A percentile compares a stretch with the other conserved stretches of the same genome.
Conservation (phyloP, 2,113 vertebrate genomes). For the Tiliqua scincoides region DNA sequence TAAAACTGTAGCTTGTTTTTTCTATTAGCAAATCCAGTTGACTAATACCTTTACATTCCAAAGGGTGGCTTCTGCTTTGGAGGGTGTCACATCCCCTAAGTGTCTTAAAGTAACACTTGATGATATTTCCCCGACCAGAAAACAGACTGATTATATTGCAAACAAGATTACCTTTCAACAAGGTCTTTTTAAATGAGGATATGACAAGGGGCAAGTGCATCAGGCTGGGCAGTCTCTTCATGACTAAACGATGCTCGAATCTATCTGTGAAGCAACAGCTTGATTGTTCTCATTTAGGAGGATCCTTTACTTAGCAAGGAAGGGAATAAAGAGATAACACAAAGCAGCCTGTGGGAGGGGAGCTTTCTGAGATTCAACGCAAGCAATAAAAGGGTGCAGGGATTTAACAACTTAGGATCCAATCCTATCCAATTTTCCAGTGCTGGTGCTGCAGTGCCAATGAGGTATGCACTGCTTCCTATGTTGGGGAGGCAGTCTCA, state of each 20-base stretch:
- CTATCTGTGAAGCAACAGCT: conserved; percentile 26
- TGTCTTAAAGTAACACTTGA: conserved; percentile 60
- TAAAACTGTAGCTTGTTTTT: accelerated
- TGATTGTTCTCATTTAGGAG: conserved; percentile 36
- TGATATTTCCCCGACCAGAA: conserved; percentile 69
- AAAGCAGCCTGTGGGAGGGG: conserved; percentile 46
- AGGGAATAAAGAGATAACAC: conserved; percentile 25
- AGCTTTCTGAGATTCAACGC: conserved; percentile 30
- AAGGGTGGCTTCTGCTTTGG: conserved; percentile 18
- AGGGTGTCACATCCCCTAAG: conserved; percentile 49
- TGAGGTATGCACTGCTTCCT: no score
- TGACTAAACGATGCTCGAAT: not conserved
- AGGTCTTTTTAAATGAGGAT: not conserved
- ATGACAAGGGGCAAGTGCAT: not conserved
- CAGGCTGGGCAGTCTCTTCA: not conserved
- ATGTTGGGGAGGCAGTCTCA: no score
- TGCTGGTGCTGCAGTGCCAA: no score
- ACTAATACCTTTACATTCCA: not conserved
- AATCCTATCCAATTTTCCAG: no score
- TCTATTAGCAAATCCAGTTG: not conserved
- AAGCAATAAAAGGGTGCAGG: conserved; percentile 38
- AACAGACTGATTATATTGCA: conserved; percentile 71
- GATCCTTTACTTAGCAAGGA: conserved; percentile 13
- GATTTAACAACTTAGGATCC: no score
- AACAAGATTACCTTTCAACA: conserved; percentile 62